phyloP scores from a whole-genome alignment of 2,888 invertebrate species.

The Cryptocheilus praepositus region DNA sequence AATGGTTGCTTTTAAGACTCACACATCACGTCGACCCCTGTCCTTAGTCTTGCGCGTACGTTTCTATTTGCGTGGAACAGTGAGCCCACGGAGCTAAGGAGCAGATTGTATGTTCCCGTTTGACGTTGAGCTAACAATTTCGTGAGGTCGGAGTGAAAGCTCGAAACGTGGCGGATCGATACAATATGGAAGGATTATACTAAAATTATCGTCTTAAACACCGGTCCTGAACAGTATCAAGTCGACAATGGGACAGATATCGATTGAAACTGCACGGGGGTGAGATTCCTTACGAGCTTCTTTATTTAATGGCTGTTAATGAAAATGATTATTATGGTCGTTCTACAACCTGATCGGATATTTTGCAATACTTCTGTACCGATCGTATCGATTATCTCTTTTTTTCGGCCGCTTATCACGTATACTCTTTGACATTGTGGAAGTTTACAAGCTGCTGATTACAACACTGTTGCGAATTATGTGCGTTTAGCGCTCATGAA shows the following conservation, averaged over 20 bases:
- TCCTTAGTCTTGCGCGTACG: conserved; percentile 10
- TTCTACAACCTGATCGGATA: no score
- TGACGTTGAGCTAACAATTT: neutral
- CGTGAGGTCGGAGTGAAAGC: neutral
- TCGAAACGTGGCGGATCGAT: neutral
- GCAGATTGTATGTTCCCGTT: neutral
- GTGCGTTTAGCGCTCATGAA: conserved; percentile 20
- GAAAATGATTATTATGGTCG: no score
- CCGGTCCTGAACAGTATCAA: no score
- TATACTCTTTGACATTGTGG: conserved; percentile 9
- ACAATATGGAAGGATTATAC: no score
- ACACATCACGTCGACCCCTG: conserved; percentile 22
- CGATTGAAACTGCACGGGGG: no score
- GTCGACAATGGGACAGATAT: no score
- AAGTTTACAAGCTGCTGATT: conserved; percentile 31
- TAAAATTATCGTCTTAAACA: no score
- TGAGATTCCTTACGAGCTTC: no score
- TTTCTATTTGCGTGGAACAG: conserved; percentile 17
- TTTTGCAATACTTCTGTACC: no score
- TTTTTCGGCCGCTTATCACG: no score
- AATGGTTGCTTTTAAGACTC: conserved; percentile 48
- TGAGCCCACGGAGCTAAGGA: neutral
- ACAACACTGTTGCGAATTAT: conserved; percentile 31
- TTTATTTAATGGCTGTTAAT: no score
- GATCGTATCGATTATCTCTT: no score